Evolutionary conservation across 2,797 vertebrate species (phyloP).

Genomic region (Columba guinea): DNA sequence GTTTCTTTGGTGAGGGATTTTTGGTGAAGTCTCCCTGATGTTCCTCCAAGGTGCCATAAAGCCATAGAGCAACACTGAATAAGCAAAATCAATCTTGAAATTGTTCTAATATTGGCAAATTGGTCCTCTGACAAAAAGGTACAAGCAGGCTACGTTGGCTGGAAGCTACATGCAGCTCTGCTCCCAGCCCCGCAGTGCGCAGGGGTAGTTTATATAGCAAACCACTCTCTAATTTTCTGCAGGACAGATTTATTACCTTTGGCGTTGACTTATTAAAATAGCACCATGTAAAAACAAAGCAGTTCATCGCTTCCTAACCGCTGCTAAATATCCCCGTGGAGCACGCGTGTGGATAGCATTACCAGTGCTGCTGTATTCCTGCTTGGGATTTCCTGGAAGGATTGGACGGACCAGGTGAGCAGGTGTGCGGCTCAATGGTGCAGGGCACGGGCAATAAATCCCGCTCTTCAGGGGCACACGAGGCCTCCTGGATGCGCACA

Average conservation of each 20-base stretch:
- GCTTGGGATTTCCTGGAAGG: background rate
- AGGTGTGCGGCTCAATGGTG: rapidly evolving
- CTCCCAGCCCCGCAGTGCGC: rapidly evolving
- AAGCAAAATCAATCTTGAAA: background rate
- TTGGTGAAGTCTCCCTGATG: background rate
- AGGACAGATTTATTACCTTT: constrained; percentile 18
- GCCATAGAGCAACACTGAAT: background rate
- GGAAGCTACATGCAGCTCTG: background rate
- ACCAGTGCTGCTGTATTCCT: background rate
- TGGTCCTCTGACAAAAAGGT: background rate
- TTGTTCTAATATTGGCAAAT: background rate
- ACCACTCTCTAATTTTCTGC: background rate
- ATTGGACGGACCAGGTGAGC: rapidly evolving
- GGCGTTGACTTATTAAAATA: background rate
- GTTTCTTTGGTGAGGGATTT: background rate
- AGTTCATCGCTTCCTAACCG: background rate
- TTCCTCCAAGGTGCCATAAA: background rate
- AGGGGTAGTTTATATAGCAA: background rate
- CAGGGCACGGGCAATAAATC: background rate
- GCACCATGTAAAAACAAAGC: background rate
- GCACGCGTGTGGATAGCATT: rapidly evolving
- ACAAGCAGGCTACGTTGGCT: background rate
- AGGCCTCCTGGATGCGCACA: rapidly evolving
- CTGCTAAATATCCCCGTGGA: background rate
- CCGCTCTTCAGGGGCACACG: rapidly evolving